Evolutionary conservation across 2,113 vertebrate genomes (phyloP).

Genomic region (Ameiurus melas): DNA sequence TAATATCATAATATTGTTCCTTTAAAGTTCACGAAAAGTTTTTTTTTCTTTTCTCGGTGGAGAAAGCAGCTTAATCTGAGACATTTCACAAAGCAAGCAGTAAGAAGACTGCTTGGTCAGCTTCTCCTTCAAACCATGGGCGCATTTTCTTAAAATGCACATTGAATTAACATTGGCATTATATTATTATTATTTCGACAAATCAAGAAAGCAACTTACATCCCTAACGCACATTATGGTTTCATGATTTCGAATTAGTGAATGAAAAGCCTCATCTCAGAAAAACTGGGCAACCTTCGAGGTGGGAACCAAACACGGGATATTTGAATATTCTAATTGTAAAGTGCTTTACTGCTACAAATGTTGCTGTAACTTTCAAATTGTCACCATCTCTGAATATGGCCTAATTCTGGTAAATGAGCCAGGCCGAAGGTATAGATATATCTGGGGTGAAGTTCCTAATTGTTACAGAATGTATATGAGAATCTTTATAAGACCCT

Average conservation of each 20-base stretch:
- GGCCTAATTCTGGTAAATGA: not conserved
- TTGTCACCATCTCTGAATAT: not conserved
- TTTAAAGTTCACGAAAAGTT: too few relatives aligned
- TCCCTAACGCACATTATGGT: not conserved
- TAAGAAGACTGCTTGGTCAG: too few relatives aligned
- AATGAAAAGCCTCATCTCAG: not conserved
- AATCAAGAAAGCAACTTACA: not conserved
- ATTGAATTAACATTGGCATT: not conserved
- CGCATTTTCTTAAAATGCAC: too few relatives aligned
- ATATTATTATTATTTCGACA: not conserved
- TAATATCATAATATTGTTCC: too few relatives aligned
- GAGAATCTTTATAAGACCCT: not conserved
- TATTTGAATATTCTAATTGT: not conserved
- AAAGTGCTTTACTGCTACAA: not conserved
- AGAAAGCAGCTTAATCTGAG: too few relatives aligned
- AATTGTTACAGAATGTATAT: not conserved
- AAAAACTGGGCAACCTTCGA: not conserved
- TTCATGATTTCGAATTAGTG: not conserved
- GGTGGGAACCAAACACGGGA: not conserved
- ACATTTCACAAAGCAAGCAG: too few relatives aligned
- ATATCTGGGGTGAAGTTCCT: not conserved
- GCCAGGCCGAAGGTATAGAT: not conserved
- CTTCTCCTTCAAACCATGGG: too few relatives aligned
- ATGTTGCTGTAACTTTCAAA: not conserved
- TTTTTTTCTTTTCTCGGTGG: too few relatives aligned